Percentiles rank a stretch among this genome's conserved stretches.
These are phyloP conservation scores for Lasioglossum oenotherae DNA, from an alignment of 2,888 invertebrate species.

Conservation along the genomic window DNA sequence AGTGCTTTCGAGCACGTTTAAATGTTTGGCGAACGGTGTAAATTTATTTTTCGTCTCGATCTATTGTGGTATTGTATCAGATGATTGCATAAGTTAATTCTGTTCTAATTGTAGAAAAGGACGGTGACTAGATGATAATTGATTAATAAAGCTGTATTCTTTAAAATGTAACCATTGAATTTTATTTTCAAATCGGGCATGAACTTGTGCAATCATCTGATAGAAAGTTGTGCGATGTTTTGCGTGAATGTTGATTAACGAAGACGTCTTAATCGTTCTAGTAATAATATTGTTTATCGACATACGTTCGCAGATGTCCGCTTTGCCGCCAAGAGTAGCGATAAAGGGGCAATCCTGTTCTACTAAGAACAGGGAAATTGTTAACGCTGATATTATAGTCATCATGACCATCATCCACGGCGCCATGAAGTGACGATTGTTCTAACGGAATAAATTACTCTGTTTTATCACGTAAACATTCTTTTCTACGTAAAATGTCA, in stretches of 20 bases:
- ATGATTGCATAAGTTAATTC: no score
- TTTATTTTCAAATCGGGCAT: no score
- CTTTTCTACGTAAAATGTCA: slow-evolving; percentile 13
- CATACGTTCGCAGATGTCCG: slow-evolving; percentile 78
- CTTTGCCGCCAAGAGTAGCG: slow-evolving; percentile 77
- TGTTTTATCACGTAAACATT: slow-evolving; percentile 27
- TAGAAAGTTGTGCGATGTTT: no score
- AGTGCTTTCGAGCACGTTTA: not conserved
- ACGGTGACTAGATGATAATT: no score
- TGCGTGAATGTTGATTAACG: not conserved
- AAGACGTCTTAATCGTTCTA: not conserved
- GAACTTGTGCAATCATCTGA: no score
- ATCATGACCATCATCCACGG: slow-evolving; percentile 84
- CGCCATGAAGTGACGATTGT: slow-evolving; percentile 82
- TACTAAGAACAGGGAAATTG: slow-evolving; percentile 81
- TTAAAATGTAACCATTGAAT: no score
- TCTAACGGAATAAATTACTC: slow-evolving; percentile 73
- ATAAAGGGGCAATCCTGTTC: slow-evolving; percentile 79
- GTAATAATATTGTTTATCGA: slow-evolving; percentile 24
- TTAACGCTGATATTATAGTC: slow-evolving; percentile 79
- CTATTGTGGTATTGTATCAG: no score
- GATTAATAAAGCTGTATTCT: no score
- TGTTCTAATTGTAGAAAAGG: no score
- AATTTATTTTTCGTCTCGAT: not conserved
- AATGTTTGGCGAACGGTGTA: not conserved